Evolutionary conservation across 1,140 invertebrate genomes (phyloP), one percentile per base, ranked within the genome.

Genomic region (Meloidogyne floridensis): DNA sequence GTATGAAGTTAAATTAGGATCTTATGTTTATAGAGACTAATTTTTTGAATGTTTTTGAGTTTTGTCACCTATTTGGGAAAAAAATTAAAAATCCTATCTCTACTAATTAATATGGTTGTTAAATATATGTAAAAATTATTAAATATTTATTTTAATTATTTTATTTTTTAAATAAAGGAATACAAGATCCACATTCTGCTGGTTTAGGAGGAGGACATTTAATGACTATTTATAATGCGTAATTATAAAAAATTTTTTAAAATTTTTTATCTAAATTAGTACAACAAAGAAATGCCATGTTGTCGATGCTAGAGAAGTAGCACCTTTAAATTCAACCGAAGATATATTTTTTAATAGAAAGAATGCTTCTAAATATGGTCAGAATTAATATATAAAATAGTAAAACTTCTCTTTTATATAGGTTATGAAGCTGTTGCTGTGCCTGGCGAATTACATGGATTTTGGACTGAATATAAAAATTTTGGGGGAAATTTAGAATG

Each of bases 391-490:
- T 10, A 32, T 43, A 70, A 65, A 65, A 65, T 47, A 32, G 1
- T 32, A 32, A 32, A 32, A 32, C 32, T 32, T 32, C 32, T 47
- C 20, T 80, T 70, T 74, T 15, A 15, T 80, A 18, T 59, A 80
- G 80, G 95, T 82, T 92, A 93, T 1, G 87, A 95, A 13, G 42
- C 81, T 43, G 53, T 84, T 69, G 95, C 92, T 0, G 94, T 97
- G 8, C 96, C 96, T 9, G 96, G 96, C 1, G 95, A 97, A 90
- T 87, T 97, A 2, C 93, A 93, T 81, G 96, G 95, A 3, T 95
- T 95, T 87, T 94, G 94, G 93, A 92, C 93, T 81, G 94, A 94
- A 0, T 93, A 96, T 89, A 90, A 93, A 87, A 92, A 92, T 76
- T 96, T 94, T 91, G 95, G 59, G 3, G 72, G 72, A 43, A 70